Percentiles rank a stretch among this genome's conserved stretches.
These are phyloP conservation scores for Apis laboriosa DNA, from an alignment of 1,140 invertebrate genomes.

Conservation along the genomic window DNA sequence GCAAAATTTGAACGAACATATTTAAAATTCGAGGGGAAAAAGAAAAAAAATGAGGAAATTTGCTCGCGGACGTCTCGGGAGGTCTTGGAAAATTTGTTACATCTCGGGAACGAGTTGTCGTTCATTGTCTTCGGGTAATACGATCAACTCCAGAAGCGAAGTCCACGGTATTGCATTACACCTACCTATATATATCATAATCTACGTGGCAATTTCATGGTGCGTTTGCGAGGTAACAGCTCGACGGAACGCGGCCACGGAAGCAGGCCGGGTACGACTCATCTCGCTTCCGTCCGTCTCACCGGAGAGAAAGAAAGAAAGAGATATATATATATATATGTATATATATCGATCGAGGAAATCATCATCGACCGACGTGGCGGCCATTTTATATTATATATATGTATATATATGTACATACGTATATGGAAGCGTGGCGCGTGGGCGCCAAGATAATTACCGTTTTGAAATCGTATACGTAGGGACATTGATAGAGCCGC, in stretches of 20 bases:
- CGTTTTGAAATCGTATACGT: conserved; percentile 61
- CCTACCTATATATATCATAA: conserved; percentile 23
- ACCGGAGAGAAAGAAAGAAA: neutral
- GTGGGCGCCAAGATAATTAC: conserved; percentile 65
- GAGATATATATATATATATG: neutral
- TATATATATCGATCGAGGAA: conserved; percentile 49
- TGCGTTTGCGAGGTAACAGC: conserved; percentile 29
- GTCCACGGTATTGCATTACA: too few species aligned
- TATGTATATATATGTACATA: conserved; percentile 16
- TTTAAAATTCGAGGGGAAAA: too few species aligned
- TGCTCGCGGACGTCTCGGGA: too few species aligned
- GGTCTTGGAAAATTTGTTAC: too few species aligned
- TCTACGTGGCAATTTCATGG: conserved; percentile 50
- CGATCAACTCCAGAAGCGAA: too few species aligned
- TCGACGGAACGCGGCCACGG: conserved; percentile 10
- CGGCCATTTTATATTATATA: conserved; percentile 36
- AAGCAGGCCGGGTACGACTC: conserved; percentile 13
- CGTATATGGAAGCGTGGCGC: conserved; percentile 17
- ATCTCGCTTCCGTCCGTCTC: conserved; percentile 37
- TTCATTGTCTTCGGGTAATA: too few species aligned
- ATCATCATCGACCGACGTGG: conserved; percentile 40
- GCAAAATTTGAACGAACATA: too few species aligned
- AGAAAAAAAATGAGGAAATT: too few species aligned
- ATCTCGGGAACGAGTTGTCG: too few species aligned
- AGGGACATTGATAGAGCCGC: conserved; percentile 41